Conservation (phyloP, 2,113 vertebrate species). For the Illadopsis cleaveri region DNA sequence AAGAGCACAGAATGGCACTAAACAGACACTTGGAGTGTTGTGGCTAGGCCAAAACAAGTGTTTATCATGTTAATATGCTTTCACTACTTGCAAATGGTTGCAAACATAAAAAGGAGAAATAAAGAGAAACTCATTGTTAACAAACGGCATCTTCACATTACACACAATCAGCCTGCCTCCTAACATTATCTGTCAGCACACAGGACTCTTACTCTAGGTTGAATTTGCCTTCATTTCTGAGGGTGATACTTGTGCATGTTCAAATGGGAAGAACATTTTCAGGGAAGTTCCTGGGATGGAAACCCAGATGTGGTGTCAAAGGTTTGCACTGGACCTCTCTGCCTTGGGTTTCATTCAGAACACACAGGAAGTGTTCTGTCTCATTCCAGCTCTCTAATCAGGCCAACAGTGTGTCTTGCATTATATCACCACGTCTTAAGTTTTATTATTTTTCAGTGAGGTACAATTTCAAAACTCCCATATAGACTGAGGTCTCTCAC, state of each 20-base stretch:
- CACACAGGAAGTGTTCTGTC: background rate
- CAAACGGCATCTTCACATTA: background rate
- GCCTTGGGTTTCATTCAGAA: background rate
- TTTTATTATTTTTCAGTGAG: background rate
- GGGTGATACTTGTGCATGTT: background rate
- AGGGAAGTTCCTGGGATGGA: background rate
- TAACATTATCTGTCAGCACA: background rate
- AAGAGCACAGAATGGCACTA: background rate
- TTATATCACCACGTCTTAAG: background rate
- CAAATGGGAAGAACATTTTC: background rate
- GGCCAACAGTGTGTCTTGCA: background rate
- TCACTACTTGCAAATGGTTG: background rate
- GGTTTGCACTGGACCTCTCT: background rate
- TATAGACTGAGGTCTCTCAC: background rate
- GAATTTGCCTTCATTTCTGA: background rate
- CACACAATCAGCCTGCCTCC: background rate
- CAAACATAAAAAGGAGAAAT: background rate
- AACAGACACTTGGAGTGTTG: fast-evolving
- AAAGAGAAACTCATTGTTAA: background rate
- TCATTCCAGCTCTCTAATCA: background rate
- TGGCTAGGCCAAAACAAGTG: background rate
- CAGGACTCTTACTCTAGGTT: background rate
- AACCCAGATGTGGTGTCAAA: background rate
- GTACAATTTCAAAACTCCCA: background rate
- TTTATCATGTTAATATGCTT: background rate